Base-by-base conservation (phyloP, 2,113 vertebrate species). In the Greenwoodochromis staneri region DNA sequence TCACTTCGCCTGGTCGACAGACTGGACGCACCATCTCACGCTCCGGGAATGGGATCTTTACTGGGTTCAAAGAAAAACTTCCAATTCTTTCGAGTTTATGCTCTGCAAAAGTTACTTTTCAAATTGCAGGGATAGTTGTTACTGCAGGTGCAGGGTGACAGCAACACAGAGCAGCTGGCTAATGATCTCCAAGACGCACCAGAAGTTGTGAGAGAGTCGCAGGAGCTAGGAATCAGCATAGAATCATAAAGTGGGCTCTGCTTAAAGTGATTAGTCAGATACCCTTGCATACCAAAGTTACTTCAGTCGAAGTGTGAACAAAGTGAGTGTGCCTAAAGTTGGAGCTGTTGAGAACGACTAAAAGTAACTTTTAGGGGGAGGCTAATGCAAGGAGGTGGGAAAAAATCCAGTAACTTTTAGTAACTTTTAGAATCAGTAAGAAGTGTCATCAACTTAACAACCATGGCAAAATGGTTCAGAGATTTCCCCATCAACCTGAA, bases 391-490 rank as follows among this genome's bases (percentile, higher is more conserved):
- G 40, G 47, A 54, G 10, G 63, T 38, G 7, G 63, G 54, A 10
- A 36, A 85, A 82, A 1, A 71, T 27, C 4, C 10, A 36, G 3
- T 19, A 6, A 19, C 61, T 38, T 63, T 69, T 54, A 9, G 40
- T 47, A 24, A 31, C 14, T 49, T 87, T 57, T 47, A 34, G 31
- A 21, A 53, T 27, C 24, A 5, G 57, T 42, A 40, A 80, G 10
- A 51, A 76, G 53, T 80, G 31, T 21, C 9, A 49, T 73, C 24
- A 83, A 9, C n/a, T 88, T 69, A 12, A 12, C 80, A 90, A 71
- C 66, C 90, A 99, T 99, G 98, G 98, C 98, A 84, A 98, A 97
- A 92, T 99, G 98, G 98, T 99, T 99, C 93, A 98, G 97, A 95
- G 98, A 99, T 94, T 98, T 98, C 27, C 98, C 98, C 2, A 97